Conservation (phyloP, 2,113 vertebrate species). For the Eurystomus gularis region DNA sequence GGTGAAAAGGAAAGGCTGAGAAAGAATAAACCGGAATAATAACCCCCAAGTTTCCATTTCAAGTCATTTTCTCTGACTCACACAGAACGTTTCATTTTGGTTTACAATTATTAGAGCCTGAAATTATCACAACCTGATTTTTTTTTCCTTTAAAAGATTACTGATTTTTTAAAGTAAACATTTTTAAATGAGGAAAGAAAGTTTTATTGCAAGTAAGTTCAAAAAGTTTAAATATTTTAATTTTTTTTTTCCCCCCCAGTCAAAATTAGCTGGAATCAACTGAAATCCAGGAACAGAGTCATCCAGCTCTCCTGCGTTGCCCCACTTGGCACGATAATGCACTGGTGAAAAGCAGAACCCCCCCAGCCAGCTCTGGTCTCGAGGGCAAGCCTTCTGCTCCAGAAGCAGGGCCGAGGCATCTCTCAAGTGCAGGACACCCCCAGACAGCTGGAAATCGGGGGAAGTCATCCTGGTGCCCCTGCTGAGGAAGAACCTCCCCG, state of each 20-base stretch:
- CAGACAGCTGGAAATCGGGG: neutral
- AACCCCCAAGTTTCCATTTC: neutral
- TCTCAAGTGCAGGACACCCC: neutral
- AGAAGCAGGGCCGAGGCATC: neutral
- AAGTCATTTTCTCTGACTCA: neutral
- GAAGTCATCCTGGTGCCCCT: neutral
- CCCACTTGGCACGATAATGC: rapidly evolving
- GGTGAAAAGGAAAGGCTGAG: neutral
- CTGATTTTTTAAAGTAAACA: neutral
- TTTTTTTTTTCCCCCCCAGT: neutral
- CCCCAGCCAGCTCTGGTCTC: neutral
- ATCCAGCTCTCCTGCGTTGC: neutral
- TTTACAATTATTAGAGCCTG: neutral
- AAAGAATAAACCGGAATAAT: neutral
- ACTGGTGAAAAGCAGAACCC: neutral
- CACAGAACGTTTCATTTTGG: neutral
- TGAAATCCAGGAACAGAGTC: neutral
- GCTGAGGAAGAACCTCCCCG: neutral
- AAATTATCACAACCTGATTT: neutral
- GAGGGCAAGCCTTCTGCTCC: too few species aligned
- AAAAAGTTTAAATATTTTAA: neutral
- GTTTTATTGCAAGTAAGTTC: neutral
- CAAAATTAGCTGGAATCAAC: neutral
- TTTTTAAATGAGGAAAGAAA: neutral
- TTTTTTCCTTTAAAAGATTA: neutral